Evolutionary conservation across 1,140 invertebrate genomes (phyloP), one percentile per base, ranked within the genome.

Genomic region (Lasioglossum baleicum): DNA sequence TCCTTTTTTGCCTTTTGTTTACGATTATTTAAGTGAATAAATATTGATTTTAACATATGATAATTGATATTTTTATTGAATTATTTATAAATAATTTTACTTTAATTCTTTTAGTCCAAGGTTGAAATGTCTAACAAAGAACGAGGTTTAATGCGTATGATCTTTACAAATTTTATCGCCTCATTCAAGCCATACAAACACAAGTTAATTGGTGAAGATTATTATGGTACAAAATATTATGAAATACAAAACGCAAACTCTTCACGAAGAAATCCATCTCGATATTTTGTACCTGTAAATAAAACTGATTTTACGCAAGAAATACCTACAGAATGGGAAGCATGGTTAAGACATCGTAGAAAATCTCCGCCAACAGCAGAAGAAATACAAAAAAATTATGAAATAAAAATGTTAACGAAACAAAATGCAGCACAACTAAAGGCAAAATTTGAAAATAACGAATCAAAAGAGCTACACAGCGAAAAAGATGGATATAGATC

Each of bases 321-420:
- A 85, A 89, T 97, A 63, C 96, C 97, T 7, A 94, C 96, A 7
- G 97, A 97, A 91, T 98, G 97, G 97, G 96, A 97, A 91, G 93
- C 97, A 15, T 98, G 97, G 97, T 91, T 98, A 40, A 93, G 97
- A 90, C 93, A 94, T 81, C 93, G 96, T 88, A 94, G 96, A 82
- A 90, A 90, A 5, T 92, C 95, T 17, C 95, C 96, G 60, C 97
- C 97, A 1, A 94, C 94, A 0, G 93, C 94, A 61, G 96, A 96
- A 87, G 97, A 98, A 93, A 91, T 97, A 26, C 88, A 94, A 10
- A 93, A 93, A 83, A 97, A 97, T 93, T 91, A 95, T 64, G 93
- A 95, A 58, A 93, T 96, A 74, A 95, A 96, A 88, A 89, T 96
- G 85, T 91, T 94, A 88, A 97, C 96, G 80, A 95, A 96, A 88